Percentiles rank a stretch among this genome's conserved stretches.
Conservation (phyloP, 2,888 invertebrate species). For the Blastobasis lacticolella region DNA sequence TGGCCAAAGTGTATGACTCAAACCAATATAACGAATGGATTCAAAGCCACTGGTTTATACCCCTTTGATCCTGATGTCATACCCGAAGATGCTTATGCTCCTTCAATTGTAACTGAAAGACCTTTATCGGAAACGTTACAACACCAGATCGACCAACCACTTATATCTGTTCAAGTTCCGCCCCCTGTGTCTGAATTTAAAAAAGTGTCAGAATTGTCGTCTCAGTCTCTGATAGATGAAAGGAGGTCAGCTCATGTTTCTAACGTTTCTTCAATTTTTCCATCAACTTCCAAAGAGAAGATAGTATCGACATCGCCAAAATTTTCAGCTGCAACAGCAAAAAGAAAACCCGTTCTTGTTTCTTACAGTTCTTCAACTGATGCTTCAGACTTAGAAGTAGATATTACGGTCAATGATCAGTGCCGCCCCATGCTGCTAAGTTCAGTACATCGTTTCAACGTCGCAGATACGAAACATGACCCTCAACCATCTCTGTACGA, state of each 20-base stretch:
- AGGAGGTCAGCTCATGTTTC: constrained; percentile 10
- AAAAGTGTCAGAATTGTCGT: constrained; percentile 12
- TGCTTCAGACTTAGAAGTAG: constrained; percentile 15
- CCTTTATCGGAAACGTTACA: constrained; percentile 13
- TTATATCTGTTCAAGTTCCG: constrained; percentile 14
- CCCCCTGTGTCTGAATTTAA: constrained; percentile 12
- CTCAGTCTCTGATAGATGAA: constrained; percentile 11
- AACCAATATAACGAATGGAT: constrained; percentile 9
- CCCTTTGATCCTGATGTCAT: constrained; percentile 9
- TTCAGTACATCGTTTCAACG: constrained; percentile 13
- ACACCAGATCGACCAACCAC: constrained; percentile 13
- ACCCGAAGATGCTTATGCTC: constrained; percentile 13
- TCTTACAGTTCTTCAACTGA: constrained; percentile 19
- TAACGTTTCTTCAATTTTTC: constrained; percentile 12
- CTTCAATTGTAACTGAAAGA: constrained; percentile 13
- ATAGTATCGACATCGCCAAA: constrained; percentile 14
- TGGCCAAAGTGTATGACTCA: constrained; percentile 14
- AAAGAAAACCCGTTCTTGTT: constrained; percentile 18
- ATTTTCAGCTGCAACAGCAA: constrained; percentile 15
- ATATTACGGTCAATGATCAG: constrained; percentile 17
- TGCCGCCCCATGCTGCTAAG: constrained; percentile 11
- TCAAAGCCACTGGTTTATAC: constrained; percentile 7
- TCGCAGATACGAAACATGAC: constrained; percentile 16
- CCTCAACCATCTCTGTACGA: constrained; percentile 19
- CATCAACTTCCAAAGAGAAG: constrained; percentile 13